These are phyloP conservation scores for Zaprionus ornatus DNA, from an alignment of 1,140 invertebrate genomes.

Conservation along the genomic window DNA sequence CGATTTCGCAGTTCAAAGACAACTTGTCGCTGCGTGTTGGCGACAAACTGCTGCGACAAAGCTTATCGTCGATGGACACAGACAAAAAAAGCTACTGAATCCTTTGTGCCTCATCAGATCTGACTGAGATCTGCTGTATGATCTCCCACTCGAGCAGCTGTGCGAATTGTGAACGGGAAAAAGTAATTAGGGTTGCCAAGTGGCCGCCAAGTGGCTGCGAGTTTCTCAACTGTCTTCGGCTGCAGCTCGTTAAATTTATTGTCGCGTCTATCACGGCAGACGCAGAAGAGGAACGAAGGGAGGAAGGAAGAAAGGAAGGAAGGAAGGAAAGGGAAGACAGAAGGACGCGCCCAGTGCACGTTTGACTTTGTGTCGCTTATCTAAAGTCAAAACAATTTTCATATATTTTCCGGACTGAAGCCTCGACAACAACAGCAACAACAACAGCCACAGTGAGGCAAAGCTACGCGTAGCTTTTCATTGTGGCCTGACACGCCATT, in stretches of 20 bases:
- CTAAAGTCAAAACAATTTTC: constrained; percentile 83
- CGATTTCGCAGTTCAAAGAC: constrained; percentile 44
- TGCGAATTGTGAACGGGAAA: constrained; percentile 15
- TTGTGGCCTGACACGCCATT: constrained; percentile 70
- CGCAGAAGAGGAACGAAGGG: neutral
- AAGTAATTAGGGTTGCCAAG: constrained; percentile 71
- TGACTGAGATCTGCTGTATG: neutral
- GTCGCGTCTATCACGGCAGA: constrained; percentile 71
- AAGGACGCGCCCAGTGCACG: constrained; percentile 9
- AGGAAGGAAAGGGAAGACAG: neutral
- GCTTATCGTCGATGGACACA: constrained; percentile 77
- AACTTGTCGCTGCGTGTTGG: constrained; percentile 78
- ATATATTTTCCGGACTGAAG: constrained; percentile 65
- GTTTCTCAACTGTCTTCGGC: constrained; percentile 61
- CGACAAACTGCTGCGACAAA: constrained; percentile 68
- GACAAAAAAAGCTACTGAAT: constrained; percentile 62
- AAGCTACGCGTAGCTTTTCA: constrained; percentile 57
- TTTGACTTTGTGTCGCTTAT: constrained; percentile 66
- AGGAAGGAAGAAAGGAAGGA: neutral
- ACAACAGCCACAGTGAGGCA: neutral
- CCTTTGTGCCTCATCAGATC: neutral
- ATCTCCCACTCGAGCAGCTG: constrained; percentile 67
- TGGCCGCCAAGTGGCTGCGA: constrained; percentile 67
- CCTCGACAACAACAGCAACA: constrained; percentile 9
- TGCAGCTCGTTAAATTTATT: constrained; percentile 73